Conservation (phyloP, 2,113 vertebrate species). For the Steatornis caripensis region DNA sequence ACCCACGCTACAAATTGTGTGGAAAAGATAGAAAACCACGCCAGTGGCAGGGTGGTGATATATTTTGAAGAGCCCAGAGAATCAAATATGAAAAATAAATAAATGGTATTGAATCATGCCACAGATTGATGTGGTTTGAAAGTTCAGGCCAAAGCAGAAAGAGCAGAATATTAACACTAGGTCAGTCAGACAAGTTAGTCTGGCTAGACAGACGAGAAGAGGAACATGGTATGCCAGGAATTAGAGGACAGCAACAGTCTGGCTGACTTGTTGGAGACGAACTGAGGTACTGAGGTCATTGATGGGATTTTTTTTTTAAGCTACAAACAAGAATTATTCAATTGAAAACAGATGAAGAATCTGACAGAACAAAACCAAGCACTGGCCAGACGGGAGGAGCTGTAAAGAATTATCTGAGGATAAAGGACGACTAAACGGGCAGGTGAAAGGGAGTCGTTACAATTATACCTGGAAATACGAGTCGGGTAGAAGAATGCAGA, state of each 20-base stretch:
- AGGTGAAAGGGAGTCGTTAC: background rate
- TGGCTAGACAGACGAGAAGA: slow-evolving; percentile 12
- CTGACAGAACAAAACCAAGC: background rate
- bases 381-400: background rate
- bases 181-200: slow-evolving; percentile 16
- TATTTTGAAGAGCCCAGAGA: background rate
- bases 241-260: slow-evolving; percentile 9
- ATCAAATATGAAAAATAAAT: background rate
- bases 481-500: background rate
- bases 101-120: background rate
- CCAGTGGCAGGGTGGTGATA: background rate
- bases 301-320: background rate
- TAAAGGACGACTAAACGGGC: background rate
- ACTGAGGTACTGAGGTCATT: slow-evolving; percentile 8
- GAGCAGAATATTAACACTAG: background rate
- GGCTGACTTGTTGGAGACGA: background rate
- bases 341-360: slow-evolving; percentile 29
- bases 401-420: background rate
- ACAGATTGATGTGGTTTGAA: background rate
- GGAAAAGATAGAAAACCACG: background rate
- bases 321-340: background rate
- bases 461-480: background rate
- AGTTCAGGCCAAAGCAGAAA: background rate
- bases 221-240: slow-evolving; percentile 24
- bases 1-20: background rate